These are phyloP conservation scores for Porites lobata DNA, from an alignment of 92 coral and sea anemone genomes.

Conservation along the genomic window DNA sequence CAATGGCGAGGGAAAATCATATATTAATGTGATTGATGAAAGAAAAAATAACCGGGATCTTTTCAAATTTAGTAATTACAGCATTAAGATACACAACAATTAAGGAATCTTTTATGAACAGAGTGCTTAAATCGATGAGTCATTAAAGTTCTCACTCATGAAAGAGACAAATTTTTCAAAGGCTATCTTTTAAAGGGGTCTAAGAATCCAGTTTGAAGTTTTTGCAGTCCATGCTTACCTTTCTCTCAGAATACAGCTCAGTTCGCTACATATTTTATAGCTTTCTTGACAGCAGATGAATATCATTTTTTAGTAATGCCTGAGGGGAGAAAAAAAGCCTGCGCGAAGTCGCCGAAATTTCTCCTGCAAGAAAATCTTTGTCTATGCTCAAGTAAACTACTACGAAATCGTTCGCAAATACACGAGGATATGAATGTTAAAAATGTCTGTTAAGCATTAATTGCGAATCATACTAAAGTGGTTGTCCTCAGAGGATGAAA, in stretches of 20 bases:
- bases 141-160: background rate
- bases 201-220: background rate
- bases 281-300: too few relatives aligned
- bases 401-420: conserved; percentile 6
- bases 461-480: background rate
- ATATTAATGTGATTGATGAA: background rate
- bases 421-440: background rate
- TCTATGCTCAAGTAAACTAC: background rate
- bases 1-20: too few relatives aligned
- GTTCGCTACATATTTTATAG: too few relatives aligned
- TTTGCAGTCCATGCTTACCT: too few relatives aligned
- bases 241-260: too few relatives aligned
- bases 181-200: background rate
- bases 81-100: background rate
- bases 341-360: background rate
- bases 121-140: background rate
- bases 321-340: background rate
- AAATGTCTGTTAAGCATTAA: background rate
- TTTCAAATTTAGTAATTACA: background rate
- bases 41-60: background rate
- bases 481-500: background rate
- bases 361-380: background rate
- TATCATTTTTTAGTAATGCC: too few relatives aligned
- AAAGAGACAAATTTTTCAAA: background rate
- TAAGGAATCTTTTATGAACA: background rate